These are phyloP conservation scores for Mercenaria mercenaria DNA, from an alignment of 1,140 invertebrate genomes.

Conservation along the genomic window DNA sequence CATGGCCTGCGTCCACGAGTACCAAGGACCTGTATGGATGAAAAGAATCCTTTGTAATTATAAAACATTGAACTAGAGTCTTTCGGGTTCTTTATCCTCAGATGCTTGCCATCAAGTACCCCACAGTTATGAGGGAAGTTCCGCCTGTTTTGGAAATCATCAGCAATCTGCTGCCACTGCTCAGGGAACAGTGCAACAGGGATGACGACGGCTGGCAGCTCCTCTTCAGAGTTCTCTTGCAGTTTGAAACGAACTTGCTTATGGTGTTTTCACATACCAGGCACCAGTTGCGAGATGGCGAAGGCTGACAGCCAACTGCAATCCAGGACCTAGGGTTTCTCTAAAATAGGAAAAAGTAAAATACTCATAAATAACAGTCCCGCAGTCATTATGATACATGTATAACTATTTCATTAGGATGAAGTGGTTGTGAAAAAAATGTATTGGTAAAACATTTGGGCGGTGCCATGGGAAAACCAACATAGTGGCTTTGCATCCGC, in stretches of 20 bases:
- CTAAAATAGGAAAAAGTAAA: neutral
- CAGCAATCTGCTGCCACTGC: conserved; percentile 61
- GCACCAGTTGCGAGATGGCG: conserved; percentile 8
- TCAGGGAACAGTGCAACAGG: too few relatives aligned
- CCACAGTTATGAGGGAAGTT: conserved; percentile 72
- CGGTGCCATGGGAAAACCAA: too few relatives aligned
- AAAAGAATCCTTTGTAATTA: conserved; percentile 70
- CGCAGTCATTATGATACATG: too few relatives aligned
- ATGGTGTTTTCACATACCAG: conserved; percentile 49
- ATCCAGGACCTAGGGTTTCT: conserved; percentile 39
- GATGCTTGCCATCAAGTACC: conserved; percentile 70
- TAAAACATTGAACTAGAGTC: conserved; percentile 59
- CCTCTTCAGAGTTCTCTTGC: conserved; percentile 52
- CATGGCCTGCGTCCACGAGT: too few relatives aligned
- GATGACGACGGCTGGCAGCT: conserved; percentile 5
- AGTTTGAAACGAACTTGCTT: conserved; percentile 38
- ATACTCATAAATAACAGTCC: neutral
- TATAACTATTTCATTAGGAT: too few relatives aligned
- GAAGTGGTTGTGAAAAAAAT: too few relatives aligned
- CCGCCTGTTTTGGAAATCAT: conserved; percentile 62
- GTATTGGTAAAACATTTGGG: too few relatives aligned
- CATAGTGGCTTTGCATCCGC: too few relatives aligned
- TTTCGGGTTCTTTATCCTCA: conserved; percentile 48
- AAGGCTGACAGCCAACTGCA: conserved; percentile 65
- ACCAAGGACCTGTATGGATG: too few relatives aligned